Evolutionary conservation across 2,113 vertebrate species (phyloP).

Genomic region (Elachura formosa): DNA sequence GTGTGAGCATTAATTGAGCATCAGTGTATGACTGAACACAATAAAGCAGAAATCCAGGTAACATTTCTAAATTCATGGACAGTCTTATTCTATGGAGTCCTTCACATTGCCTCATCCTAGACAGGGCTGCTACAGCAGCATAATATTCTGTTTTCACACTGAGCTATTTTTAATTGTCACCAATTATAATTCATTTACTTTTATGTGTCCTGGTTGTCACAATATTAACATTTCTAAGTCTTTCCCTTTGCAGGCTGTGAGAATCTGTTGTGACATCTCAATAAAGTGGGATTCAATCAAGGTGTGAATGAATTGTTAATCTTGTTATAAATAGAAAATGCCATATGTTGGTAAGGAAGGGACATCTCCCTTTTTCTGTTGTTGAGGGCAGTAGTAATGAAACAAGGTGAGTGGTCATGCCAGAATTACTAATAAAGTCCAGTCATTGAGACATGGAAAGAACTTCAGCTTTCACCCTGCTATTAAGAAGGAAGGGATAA

Average conservation of each 20-base stretch:
- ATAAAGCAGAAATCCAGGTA: slow-evolving; percentile 36
- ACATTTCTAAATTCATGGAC: background rate
- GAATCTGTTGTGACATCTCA: slow-evolving; percentile 80
- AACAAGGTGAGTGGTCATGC: slow-evolving; percentile 46
- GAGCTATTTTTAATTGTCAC: slow-evolving; percentile 73
- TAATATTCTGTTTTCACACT: slow-evolving; percentile 65
- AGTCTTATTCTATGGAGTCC: background rate
- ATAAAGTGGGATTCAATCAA: slow-evolving; percentile 76
- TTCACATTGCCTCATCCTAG: background rate
- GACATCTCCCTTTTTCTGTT: slow-evolving; percentile 35
- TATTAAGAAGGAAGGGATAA: background rate
- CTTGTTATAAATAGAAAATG: slow-evolving; percentile 76
- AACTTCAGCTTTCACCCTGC: background rate
- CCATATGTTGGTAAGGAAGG: slow-evolving; percentile 69
- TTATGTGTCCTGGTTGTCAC: slow-evolving; percentile 74
- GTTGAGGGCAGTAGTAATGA: slow-evolving; percentile 53
- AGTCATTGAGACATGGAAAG: background rate
- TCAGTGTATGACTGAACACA: slow-evolving; percentile 20
- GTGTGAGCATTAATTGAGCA: slow-evolving; percentile 45
- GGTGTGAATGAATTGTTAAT: slow-evolving; percentile 79
- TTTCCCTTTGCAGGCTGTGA: slow-evolving; percentile 68
- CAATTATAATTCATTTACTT: slow-evolving; percentile 77
- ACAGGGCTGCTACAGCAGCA: background rate
- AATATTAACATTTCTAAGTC: slow-evolving; percentile 76
- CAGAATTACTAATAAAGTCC: slow-evolving; percentile 13